Evolutionary conservation across 2,888 invertebrate genomes (phyloP).

Genomic region (Callimorpha dominula): DNA sequence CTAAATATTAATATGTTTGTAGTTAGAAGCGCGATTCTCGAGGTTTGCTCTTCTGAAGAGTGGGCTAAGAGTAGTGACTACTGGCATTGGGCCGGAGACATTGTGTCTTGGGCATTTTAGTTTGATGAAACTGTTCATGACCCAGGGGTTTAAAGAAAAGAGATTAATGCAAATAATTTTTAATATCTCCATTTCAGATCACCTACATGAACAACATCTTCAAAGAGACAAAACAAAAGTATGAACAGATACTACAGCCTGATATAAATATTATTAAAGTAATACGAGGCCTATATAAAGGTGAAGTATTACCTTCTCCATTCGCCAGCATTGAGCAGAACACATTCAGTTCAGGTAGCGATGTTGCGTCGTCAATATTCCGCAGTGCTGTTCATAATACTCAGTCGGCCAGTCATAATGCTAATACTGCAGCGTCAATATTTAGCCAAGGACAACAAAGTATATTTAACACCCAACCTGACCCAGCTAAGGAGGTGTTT

Average conservation of each 20-base stretch:
- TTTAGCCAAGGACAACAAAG: constrained; percentile 50
- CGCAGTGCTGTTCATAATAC: constrained; percentile 65
- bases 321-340: constrained; percentile 52
- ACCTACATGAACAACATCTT: constrained; percentile 66
- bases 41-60: too few species aligned
- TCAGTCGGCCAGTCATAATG: constrained; percentile 33
- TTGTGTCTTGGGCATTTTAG: too few species aligned
- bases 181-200: constrained; percentile 56
- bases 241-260: constrained; percentile 67
- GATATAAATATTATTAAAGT: constrained; percentile 60
- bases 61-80: too few species aligned
- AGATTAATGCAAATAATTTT: neutral
- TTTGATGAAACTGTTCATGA: too few species aligned
- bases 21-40: too few species aligned
- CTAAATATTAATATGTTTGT: too few species aligned
- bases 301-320: constrained; percentile 65
- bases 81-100: too few species aligned
- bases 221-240: constrained; percentile 66
- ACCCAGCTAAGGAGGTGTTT: constrained; percentile 45
- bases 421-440: constrained; percentile 47
- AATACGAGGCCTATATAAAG: constrained; percentile 67
- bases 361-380: constrained; percentile 70
- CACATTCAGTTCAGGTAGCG: constrained; percentile 28
- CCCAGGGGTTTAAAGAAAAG: neutral
- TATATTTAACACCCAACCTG: constrained; percentile 39